Evolutionary conservation across 2,797 vertebrate species (phyloP), one percentile per base, ranked within the genome.

Genomic region (Cossypha polioptera): DNA sequence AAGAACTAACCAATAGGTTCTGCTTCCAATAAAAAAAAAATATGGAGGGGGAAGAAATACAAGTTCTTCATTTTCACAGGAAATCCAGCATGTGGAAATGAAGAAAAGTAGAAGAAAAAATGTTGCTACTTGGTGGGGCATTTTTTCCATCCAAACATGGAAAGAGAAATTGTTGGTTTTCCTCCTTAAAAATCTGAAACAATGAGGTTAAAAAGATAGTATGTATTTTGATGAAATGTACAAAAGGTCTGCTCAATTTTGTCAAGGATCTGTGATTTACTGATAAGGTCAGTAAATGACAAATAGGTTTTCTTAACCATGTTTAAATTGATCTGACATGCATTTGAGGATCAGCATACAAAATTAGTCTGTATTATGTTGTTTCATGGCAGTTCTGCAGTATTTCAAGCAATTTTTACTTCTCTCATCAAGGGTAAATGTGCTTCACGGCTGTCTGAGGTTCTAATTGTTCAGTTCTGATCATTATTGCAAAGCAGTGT

Each of bases 51-150:
- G 9, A 33, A 5, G 7, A 10, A 71, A 48, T 21, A 7, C 7
- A 43, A 67, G 28, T n/a, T 67, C 22, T 16, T 85, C 8, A 16
- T 33, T 88, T 77, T 42, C 26, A 3, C 24, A 29, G 88, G 78
- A 77, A 14, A 29, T 77, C 10, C 47, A 72, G 36, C 50, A 45
- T 55, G 53, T 59, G 48, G 24, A 50, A 76, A 53, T 81, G 19
- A 91, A 76, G 61, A 91, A 55, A 38, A 59, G 55, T 36, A 58
- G 74, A 68, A 62, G 57, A 47, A 73, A 91, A 86, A 76, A 29
- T 12, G 3, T 54, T 93, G 72, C 65, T 45, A 7, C 65, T 86
- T 82, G 26, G 15, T 43, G 24, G 20, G 45, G 10, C 16, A n/a
- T 84, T 85, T 78, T 50, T 82, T 18, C 28, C 24, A 25, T 53